Percentiles rank a stretch among this genome's conserved stretches.
Evolutionary conservation across 2,113 vertebrate species (phyloP).

Genomic region (Notarius lentiginosus): DNA sequence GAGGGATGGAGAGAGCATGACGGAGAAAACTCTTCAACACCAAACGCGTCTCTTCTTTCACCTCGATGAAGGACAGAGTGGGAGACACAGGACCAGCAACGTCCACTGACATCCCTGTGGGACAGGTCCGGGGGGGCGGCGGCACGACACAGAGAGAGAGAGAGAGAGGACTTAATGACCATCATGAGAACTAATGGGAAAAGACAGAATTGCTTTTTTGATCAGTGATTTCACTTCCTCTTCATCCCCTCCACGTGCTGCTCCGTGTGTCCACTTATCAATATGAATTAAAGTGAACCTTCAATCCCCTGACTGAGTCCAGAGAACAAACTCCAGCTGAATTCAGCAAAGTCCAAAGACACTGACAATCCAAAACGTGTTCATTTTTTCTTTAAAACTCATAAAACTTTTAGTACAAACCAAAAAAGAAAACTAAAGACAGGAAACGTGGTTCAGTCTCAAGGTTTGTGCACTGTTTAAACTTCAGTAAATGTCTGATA

Average conservation of each 20-base stretch:
- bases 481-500: background rate
- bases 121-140: background rate
- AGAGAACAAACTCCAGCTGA: background rate
- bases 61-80: constrained; percentile 63
- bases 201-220: background rate
- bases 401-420: background rate
- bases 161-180: background rate
- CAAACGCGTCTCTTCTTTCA: constrained; percentile 67
- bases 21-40: constrained; percentile 73
- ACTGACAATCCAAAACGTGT: background rate
- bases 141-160: background rate
- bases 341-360: background rate
- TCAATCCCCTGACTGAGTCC: too few species aligned
- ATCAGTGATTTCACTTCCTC: background rate
- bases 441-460: background rate
- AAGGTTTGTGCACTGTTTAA: too few species aligned
- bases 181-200: background rate
- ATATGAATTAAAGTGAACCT: too few species aligned
- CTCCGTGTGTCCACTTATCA: too few species aligned
- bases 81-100: constrained; percentile 41
- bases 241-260: background rate
- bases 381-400: background rate
- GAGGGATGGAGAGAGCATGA: constrained; percentile 51
- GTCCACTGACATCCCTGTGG: constrained; percentile 60
- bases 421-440: background rate